Evolutionary conservation across 2,888 invertebrate species (phyloP).

Genomic region (Pseudanteris insignis): DNA sequence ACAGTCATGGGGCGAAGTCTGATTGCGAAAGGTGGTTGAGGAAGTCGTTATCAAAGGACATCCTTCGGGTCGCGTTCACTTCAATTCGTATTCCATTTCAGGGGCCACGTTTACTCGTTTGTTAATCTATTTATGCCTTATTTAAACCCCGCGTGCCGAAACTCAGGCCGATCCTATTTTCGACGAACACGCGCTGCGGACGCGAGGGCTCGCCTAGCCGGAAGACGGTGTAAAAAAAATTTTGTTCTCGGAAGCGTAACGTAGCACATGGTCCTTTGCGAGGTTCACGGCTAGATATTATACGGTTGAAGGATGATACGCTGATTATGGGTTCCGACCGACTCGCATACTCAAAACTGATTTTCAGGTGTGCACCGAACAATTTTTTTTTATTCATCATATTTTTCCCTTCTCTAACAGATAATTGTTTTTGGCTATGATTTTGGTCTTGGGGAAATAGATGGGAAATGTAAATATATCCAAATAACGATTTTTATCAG

Average conservation of each 20-base stretch:
- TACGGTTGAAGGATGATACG: conserved; percentile 32
- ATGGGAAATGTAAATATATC: too few species aligned
- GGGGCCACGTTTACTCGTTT: neutral
- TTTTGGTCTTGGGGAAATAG: too few species aligned
- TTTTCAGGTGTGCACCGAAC: conserved; percentile 12
- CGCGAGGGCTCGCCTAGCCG: conserved; percentile 25
- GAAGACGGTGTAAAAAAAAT: conserved; percentile 27
- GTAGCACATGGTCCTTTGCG: conserved; percentile 47
- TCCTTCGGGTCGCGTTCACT: too few species aligned
- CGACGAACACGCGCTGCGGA: neutral
- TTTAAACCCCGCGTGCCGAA: conserved; percentile 20
- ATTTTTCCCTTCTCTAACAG: neutral
- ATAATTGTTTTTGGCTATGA: too few species aligned
- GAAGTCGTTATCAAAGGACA: too few species aligned
- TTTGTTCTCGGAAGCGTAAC: conserved; percentile 54
- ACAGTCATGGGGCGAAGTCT: too few species aligned
- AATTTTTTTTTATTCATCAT: neutral
- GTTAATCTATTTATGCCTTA: conserved; percentile 1
- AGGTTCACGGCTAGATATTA: conserved; percentile 36
- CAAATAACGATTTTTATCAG: too few species aligned
- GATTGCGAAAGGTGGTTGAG: too few species aligned
- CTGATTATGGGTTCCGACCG: conserved; percentile 40
- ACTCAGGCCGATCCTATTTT: conserved; percentile 12
- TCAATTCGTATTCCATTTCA: neutral
- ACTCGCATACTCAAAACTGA: conserved; percentile 4